Percentiles rank a stretch among this genome's conserved stretches.
phyloP scores from a whole-genome alignment of 2,113 vertebrate genomes.

The Pimephales promelas region DNA sequence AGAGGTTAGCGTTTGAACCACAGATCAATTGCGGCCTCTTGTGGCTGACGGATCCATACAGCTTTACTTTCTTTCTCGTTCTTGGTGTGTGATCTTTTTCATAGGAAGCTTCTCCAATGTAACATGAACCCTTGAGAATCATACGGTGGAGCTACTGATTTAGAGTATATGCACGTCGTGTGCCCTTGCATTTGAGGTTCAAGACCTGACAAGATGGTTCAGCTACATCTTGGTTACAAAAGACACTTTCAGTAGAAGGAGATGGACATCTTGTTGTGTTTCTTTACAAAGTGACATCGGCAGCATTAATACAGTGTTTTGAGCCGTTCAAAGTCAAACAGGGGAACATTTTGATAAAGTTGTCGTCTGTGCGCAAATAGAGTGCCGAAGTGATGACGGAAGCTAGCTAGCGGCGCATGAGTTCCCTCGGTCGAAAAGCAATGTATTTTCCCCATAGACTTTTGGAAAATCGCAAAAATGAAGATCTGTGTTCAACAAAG shows the following conservation, averaged over 20 bases:
- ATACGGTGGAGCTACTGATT: background rate
- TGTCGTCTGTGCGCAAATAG: too few relatives aligned
- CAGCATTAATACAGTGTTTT: too few relatives aligned
- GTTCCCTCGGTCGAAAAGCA: too few relatives aligned
- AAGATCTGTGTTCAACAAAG: too few relatives aligned
- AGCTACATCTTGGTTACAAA: background rate
- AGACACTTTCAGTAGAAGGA: background rate
- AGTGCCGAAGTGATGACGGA: too few relatives aligned
- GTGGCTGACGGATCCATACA: slow-evolving; percentile 20
- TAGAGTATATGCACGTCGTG: background rate
- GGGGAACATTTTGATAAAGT: too few relatives aligned
- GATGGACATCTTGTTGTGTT: background rate
- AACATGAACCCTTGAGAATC: slow-evolving; percentile 8
- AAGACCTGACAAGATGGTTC: background rate
- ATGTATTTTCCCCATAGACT: too few relatives aligned
- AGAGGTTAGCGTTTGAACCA: background rate
- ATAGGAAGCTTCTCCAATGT: background rate
- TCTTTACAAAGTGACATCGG: too few relatives aligned
- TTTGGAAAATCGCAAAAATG: too few relatives aligned
- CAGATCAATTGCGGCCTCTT: slow-evolving; percentile 17
- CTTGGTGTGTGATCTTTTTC: background rate
- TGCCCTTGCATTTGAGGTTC: slow-evolving; percentile 17
- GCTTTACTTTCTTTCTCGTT: background rate
- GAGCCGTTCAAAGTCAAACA: too few relatives aligned
- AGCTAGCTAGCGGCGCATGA: too few relatives aligned